Percentiles rank a stretch among this genome's conserved stretches.
phyloP scores from a whole-genome alignment of 2,888 invertebrate species.

The Cremastobaeus sp. region DNA sequence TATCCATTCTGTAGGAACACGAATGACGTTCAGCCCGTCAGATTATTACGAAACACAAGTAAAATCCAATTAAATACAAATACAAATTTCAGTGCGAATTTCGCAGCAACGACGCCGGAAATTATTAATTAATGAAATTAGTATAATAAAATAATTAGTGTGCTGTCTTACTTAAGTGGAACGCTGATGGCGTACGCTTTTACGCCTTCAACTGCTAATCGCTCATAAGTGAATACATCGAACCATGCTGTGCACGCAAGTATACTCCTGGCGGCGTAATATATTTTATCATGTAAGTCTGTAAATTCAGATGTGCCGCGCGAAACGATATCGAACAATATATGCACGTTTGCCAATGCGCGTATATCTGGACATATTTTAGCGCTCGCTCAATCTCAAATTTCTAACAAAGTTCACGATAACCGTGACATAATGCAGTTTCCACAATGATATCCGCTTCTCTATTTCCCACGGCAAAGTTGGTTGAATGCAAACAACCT shows the following conservation, averaged over 20 bases:
- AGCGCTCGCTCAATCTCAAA: constrained; percentile 56
- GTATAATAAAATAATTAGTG: constrained; percentile 42
- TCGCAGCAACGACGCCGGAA: constrained; percentile 10
- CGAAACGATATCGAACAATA: constrained; percentile 57
- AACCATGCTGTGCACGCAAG: constrained; percentile 23
- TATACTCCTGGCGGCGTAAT: constrained; percentile 35
- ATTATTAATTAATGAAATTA: constrained; percentile 45
- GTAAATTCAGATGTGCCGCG: constrained; percentile 51
- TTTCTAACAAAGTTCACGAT: constrained; percentile 61
- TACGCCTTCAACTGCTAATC: constrained; percentile 41
- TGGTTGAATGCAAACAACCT: constrained; percentile 49
- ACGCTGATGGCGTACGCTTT: constrained; percentile 48
- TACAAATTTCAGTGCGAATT: background rate
- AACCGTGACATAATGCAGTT: constrained; percentile 58
- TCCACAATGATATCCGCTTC: constrained; percentile 59
- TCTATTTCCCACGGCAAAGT: constrained; percentile 56
- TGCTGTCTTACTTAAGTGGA: constrained; percentile 33
- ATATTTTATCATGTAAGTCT: constrained; percentile 57
- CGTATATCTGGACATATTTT: constrained; percentile 61
- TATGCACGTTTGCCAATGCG: constrained; percentile 48
- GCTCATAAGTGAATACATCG: constrained; percentile 33
- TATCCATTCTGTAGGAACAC: too few species aligned
- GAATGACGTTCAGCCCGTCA: too few species aligned
- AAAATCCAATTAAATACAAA: constrained; percentile 7
- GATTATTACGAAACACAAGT: background rate